phyloP scores from a whole-genome alignment of 2,113 vertebrate genomes.

The Triplophysa tibetana region DNA sequence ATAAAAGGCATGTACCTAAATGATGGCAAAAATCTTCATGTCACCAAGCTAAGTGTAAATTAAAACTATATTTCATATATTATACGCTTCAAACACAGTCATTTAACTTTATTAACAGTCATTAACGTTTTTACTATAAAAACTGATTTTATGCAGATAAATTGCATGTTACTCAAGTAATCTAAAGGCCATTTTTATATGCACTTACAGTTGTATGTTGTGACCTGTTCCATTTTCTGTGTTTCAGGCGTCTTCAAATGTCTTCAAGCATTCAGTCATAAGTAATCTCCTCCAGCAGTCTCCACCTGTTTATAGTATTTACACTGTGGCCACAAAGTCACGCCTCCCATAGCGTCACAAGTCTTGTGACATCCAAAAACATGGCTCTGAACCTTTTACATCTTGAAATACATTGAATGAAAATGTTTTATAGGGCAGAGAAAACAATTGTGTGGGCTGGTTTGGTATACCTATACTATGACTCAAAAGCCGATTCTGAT shows the following conservation, averaged over 20 bases:
- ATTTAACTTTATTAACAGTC: too few relatives aligned
- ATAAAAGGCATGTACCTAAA: background rate
- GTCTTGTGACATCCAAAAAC: background rate
- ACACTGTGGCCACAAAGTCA: constrained; percentile 13
- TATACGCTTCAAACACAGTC: too few relatives aligned
- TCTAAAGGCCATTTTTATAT: background rate
- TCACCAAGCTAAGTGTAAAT: too few relatives aligned
- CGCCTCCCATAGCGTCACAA: background rate
- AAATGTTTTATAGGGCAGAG: background rate
- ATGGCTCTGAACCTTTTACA: background rate
- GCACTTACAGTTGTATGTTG: constrained; percentile 15
- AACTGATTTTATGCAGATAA: background rate
- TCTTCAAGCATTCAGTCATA: background rate
- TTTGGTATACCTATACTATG: background rate
- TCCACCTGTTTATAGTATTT: background rate
- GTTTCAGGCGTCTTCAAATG: background rate
- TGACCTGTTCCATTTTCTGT: constrained; percentile 5
- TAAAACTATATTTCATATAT: too few relatives aligned
- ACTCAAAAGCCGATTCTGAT: background rate
- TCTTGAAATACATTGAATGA: background rate
- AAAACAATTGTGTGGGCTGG: background rate
- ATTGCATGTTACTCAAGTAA: background rate
- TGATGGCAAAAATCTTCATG: too few relatives aligned
- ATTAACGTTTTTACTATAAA: background rate
- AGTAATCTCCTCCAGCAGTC: background rate